A percentile compares a stretch with the other conserved stretches of the same genome.
Evolutionary conservation across 2,113 vertebrate species (phyloP).

Genomic region (Panurus biarmicus): DNA sequence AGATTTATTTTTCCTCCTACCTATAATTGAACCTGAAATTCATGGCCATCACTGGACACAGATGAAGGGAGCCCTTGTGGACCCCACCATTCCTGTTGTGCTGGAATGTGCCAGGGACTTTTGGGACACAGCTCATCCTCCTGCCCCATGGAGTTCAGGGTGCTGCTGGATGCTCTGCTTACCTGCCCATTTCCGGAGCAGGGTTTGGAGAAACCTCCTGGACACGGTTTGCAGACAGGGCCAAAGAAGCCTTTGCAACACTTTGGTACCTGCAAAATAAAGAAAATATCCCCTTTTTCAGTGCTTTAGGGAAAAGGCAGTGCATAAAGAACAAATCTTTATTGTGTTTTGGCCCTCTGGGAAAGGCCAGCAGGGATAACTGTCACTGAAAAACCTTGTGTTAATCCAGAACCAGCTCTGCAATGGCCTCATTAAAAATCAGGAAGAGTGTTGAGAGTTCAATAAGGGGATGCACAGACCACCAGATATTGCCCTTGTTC

Average conservation of each 20-base stretch:
- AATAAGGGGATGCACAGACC: neutral
- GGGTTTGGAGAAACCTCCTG: slow-evolving; percentile 78
- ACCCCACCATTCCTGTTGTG: neutral
- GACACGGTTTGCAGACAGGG: slow-evolving; percentile 80
- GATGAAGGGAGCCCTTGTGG: neutral
- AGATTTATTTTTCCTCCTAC: neutral
- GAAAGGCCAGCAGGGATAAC: neutral
- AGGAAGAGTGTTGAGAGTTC: neutral
- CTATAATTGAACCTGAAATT: neutral
- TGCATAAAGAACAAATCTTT: neutral
- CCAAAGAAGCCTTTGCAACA: slow-evolving; percentile 93
- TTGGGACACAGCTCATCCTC: neutral
- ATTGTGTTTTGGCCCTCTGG: neutral
- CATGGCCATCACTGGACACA: accelerated
- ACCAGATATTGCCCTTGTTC: neutral
- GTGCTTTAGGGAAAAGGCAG: neutral
- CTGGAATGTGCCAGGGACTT: neutral
- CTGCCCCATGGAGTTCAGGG: neutral
- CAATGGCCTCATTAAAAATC: neutral
- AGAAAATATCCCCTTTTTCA: neutral
- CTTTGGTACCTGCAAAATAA: slow-evolving; percentile 69
- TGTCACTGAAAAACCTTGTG: neutral
- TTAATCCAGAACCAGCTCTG: neutral
- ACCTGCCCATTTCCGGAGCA: slow-evolving; percentile 88
- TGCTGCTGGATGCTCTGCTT: neutral